These are phyloP conservation scores for Carlito syrichta DNA, from an alignment of 2,113 vertebrate genomes.

Conservation along the genomic window DNA sequence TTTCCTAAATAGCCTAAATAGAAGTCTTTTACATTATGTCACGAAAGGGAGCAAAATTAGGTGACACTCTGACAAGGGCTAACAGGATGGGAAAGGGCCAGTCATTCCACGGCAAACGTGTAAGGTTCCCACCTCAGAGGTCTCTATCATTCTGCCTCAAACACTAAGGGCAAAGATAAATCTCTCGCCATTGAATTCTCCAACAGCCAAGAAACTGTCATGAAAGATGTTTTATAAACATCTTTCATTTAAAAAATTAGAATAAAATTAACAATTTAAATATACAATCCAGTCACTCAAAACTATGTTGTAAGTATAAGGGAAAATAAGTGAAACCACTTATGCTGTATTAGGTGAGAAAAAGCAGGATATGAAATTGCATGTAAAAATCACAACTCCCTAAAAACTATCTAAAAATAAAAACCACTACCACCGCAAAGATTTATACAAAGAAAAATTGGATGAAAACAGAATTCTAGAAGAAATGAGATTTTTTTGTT, in stretches of 20 bases:
- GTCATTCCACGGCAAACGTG: not conserved
- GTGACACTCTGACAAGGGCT: not conserved
- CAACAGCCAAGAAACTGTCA: not conserved
- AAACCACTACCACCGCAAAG: not conserved
- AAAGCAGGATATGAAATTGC: not conserved
- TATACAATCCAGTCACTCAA: not conserved
- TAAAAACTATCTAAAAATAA: not conserved
- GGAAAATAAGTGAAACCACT: not conserved
- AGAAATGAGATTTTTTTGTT: not conserved
- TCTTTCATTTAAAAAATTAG: not conserved
- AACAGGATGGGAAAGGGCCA: not conserved
- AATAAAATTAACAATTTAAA: not conserved
- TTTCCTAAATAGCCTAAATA: constrained; percentile 7
- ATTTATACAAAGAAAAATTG: not conserved
- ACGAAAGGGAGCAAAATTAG: not conserved
- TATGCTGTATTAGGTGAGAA: not conserved
- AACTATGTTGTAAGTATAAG: not conserved
- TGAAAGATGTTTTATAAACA: not conserved
- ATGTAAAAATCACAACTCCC: not conserved
- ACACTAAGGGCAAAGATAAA: not conserved
- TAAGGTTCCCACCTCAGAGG: not conserved
- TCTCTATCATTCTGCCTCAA: not conserved
- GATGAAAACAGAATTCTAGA: not conserved
- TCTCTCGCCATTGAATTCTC: not conserved
- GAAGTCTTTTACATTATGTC: not conserved